phyloP scores from a whole-genome alignment of 1,140 invertebrate species.

The Dendrolimus punctatus region DNA sequence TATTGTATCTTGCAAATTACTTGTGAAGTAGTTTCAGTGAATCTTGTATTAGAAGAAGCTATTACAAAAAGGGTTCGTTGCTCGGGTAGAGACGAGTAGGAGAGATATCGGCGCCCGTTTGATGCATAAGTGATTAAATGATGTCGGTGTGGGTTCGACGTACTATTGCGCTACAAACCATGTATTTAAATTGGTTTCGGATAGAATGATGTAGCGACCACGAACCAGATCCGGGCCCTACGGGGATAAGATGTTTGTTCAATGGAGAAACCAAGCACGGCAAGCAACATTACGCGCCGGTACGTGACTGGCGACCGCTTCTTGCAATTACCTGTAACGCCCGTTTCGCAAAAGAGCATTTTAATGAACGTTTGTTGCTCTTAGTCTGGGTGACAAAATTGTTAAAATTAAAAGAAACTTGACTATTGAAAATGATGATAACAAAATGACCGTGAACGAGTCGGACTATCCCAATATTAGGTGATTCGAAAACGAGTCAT shows the following conservation, averaged over 20 bases:
- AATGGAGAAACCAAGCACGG: slow-evolving; percentile 24
- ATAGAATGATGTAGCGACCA: slow-evolving; percentile 34
- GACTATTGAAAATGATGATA: too few relatives aligned
- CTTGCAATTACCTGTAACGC: slow-evolving; percentile 26
- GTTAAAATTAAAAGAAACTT: too few relatives aligned
- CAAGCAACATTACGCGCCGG: slow-evolving; percentile 26
- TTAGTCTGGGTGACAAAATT: too few relatives aligned
- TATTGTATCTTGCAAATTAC: too few relatives aligned
- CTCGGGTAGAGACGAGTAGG: slow-evolving; percentile 16
- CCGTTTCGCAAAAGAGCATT: background rate
- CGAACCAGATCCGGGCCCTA: slow-evolving; percentile 14
- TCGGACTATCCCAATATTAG: too few relatives aligned
- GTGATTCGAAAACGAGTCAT: too few relatives aligned
- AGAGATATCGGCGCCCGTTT: slow-evolving; percentile 41
- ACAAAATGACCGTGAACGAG: too few relatives aligned
- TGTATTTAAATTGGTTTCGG: slow-evolving; percentile 57
- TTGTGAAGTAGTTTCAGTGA: slow-evolving; percentile 13
- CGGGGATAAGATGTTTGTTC: slow-evolving; percentile 26
- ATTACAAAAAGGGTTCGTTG: slow-evolving; percentile 6
- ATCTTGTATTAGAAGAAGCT: slow-evolving; percentile 3
- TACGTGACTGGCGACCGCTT: slow-evolving; percentile 30
- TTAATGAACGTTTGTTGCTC: too few relatives aligned
- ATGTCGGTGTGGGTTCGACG: slow-evolving; percentile 43
- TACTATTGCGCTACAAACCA: slow-evolving; percentile 57
- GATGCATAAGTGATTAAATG: slow-evolving; percentile 60